Percentiles rank a stretch among this genome's conserved stretches.
Evolutionary conservation across 2,797 vertebrate species (phyloP).

Genomic region (Meriones psammophilus): DNA sequence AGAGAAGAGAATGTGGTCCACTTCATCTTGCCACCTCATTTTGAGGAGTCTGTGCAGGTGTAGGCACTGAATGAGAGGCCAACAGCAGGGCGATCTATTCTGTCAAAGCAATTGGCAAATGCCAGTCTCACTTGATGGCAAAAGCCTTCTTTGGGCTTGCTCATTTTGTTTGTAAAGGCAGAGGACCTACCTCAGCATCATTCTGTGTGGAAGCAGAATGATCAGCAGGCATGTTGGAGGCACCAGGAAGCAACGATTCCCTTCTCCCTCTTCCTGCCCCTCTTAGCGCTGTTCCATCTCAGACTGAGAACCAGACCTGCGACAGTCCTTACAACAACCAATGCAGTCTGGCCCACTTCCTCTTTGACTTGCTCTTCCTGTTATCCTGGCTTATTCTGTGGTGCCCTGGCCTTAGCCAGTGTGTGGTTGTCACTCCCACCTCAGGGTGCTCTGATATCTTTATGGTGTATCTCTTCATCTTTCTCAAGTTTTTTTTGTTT

Average conservation of each 20-base stretch:
- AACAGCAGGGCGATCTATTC: neutral
- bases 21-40: neutral
- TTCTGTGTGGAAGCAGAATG: neutral
- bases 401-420: neutral
- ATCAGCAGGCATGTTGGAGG: neutral
- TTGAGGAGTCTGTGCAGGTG: neutral
- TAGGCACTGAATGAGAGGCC: neutral
- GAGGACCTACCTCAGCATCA: neutral
- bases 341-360: neutral
- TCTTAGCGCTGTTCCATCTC: neutral
- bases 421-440: neutral
- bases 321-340: neutral
- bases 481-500: neutral
- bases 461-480: neutral
- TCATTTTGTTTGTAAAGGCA: neutral
- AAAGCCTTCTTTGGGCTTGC: neutral
- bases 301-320: neutral
- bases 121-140: neutral
- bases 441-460: neutral
- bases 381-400: neutral
- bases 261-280: neutral
- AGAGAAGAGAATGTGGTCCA: neutral
- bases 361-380: neutral
- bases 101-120: constrained; percentile 35
- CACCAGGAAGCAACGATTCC: neutral